A percentile compares a stretch with the other conserved stretches of the same genome.
phyloP scores from a whole-genome alignment of 2,113 vertebrate species.

The Prinia subflava region DNA sequence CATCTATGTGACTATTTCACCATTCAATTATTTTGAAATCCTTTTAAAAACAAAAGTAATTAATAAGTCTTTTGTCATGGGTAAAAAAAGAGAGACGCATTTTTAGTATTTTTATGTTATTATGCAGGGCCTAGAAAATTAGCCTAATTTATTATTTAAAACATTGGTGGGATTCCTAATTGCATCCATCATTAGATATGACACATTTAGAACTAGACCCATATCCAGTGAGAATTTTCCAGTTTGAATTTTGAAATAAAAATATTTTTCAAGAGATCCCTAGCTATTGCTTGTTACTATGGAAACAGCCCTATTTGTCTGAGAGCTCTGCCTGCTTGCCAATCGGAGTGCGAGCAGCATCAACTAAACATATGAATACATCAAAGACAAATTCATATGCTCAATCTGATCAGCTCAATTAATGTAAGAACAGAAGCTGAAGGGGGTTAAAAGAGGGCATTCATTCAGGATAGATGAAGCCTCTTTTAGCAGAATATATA shows the following conservation, averaged over 20 bases:
- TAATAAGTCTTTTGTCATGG: conserved; percentile 80
- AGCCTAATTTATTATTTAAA: conserved; percentile 89
- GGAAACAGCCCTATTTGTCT: conserved; percentile 96
- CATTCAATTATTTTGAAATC: conserved; percentile 74
- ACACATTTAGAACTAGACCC: conserved; percentile 82
- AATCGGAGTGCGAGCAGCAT: conserved; percentile 82
- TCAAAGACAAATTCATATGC: conserved; percentile 89
- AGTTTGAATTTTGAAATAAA: conserved; percentile 91
- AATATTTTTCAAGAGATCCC: conserved; percentile 91
- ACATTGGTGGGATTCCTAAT: conserved; percentile 86
- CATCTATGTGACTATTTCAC: conserved; percentile 56
- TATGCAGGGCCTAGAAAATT: conserved; percentile 80
- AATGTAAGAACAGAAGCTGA: conserved; percentile 92
- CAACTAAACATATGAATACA: conserved; percentile 86
- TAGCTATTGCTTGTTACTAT: conserved; percentile 91
- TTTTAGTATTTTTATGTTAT: conserved; percentile 80
- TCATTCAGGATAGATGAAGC: conserved; percentile 87
- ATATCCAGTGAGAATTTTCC: conserved; percentile 83
- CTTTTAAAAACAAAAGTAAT: conserved; percentile 78
- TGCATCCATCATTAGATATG: conserved; percentile 87
- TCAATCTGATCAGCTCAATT: conserved; percentile 95
- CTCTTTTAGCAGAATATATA: conserved; percentile 83
- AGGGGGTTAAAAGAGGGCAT: conserved; percentile 93
- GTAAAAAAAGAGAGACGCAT: conserved; percentile 72
- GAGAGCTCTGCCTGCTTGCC: conserved; percentile 80